Percentiles rank a stretch among this genome's conserved stretches.
phyloP scores from a whole-genome alignment of 2,797 vertebrate genomes.

The Pipistrellus pipistrellus region DNA sequence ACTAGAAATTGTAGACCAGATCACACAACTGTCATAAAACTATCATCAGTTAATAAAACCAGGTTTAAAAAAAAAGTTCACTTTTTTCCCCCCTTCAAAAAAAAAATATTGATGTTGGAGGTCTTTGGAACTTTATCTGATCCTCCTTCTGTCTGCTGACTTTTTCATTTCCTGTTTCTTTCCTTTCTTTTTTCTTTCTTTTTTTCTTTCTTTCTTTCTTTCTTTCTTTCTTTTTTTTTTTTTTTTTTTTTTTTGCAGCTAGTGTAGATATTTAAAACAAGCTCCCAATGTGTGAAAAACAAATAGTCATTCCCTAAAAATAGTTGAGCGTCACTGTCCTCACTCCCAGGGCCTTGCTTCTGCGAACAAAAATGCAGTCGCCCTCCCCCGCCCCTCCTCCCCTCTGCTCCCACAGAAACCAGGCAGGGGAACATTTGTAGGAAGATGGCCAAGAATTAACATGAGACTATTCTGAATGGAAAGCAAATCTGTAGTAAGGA shows the following conservation, averaged over 20 bases:
- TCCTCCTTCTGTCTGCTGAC: conserved; percentile 84
- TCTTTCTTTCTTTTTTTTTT: not conserved
- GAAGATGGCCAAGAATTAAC: conserved; percentile 55
- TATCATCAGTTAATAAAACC: conserved; percentile 89
- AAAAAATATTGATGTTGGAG: conserved; percentile 86
- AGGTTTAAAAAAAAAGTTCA: conserved; percentile 44
- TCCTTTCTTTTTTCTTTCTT: conserved; percentile 69
- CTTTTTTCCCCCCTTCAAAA: conserved; percentile 71
- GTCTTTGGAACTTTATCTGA: conserved; percentile 84
- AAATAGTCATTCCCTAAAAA: conserved; percentile 46
- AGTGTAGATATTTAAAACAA: conserved; percentile 44
- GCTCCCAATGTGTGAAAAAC: conserved; percentile 60
- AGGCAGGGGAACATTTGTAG: conserved; percentile 25
- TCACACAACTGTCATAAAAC: conserved; percentile 86
- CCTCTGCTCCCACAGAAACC: conserved; percentile 23
- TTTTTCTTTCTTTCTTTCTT: not conserved
- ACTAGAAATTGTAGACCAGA: conserved; percentile 86
- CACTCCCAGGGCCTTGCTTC: not conserved
- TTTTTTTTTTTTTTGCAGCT: conserved; percentile 60
- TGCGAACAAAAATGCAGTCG: not conserved
- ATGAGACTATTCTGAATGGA: conserved; percentile 69
- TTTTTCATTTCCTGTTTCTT: conserved; percentile 86
- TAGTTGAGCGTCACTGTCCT: not conserved
- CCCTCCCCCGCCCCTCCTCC: too few species aligned
- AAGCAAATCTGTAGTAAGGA: conserved; percentile 52